Evolutionary conservation across 1,140 invertebrate species (phyloP).

Genomic region (Anoplophora glabripennis): DNA sequence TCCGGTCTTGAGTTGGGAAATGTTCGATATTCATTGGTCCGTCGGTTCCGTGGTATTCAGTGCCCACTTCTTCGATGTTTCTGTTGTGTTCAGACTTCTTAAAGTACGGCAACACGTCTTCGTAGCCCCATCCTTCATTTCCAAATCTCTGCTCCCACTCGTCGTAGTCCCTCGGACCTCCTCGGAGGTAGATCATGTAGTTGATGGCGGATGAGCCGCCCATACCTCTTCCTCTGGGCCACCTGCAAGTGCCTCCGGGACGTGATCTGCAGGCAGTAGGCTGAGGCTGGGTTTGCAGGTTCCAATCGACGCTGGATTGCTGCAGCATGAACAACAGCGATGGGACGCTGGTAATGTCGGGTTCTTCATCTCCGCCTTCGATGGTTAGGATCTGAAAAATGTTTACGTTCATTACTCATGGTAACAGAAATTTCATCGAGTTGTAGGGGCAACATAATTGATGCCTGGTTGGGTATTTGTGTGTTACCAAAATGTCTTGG

Average conservation of each 20-base stretch:
- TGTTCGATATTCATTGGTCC: conserved; percentile 62
- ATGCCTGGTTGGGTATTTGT: no score
- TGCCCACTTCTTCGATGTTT: conserved; percentile 49
- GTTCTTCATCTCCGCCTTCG: no score
- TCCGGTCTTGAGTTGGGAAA: conserved; percentile 59
- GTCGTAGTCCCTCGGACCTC: conserved; percentile 50
- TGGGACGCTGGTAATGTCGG: no score
- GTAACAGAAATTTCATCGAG: no score
- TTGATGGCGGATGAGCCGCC: conserved; percentile 63
- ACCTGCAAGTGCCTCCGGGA: conserved; percentile 46
- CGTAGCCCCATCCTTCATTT: conserved; percentile 71
- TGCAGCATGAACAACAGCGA: no score
- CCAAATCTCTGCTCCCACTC: conserved; percentile 56
- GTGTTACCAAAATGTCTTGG: no score
- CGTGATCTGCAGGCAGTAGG: no score
- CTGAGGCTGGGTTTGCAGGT: no score
- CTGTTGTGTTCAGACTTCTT: conserved; percentile 67
- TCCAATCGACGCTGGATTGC: no score
- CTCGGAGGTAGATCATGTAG: conserved; percentile 64
- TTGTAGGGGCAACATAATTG: no score
- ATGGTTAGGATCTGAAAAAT: no score
- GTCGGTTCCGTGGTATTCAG: conserved; percentile 55
- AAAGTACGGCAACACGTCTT: conserved; percentile 79
- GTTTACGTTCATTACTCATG: no score
- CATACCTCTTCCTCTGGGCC: conserved; percentile 55